Percentiles rank a stretch among this genome's conserved stretches.
phyloP scores from a whole-genome alignment of 1,140 invertebrate genomes.

The Lasioglossum baleicum region DNA sequence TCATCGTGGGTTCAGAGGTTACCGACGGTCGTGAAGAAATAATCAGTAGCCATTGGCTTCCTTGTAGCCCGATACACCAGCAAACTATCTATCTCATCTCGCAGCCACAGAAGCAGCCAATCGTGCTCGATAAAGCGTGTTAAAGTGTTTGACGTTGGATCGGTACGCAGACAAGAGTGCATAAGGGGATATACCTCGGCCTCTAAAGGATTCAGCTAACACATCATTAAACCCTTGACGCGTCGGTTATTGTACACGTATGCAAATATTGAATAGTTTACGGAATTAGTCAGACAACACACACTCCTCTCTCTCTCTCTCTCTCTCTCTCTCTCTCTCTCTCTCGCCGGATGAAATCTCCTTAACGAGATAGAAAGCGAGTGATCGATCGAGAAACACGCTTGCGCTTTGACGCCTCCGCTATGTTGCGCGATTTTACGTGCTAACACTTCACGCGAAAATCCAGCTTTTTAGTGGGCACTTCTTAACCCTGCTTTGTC shows the following conservation, averaged over 20 bases:
- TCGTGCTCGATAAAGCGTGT: constrained; percentile 36
- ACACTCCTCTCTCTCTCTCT: no score
- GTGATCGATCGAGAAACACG: neutral
- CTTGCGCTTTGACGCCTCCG: neutral
- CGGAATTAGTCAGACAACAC: neutral
- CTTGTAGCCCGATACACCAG: constrained; percentile 49
- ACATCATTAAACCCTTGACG: neutral
- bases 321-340: neutral
- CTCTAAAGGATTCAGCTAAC: constrained; percentile 3
- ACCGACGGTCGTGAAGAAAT: constrained; percentile 54
- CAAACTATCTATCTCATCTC: constrained; percentile 48
- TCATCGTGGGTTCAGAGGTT: constrained; percentile 51
- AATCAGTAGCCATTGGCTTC: constrained; percentile 66
- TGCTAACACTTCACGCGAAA: no score
- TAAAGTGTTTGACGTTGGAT: constrained; percentile 3
- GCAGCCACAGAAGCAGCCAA: constrained; percentile 12
- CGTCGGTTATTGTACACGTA: neutral
- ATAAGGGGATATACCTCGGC: neutral
- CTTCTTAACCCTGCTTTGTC: no score
- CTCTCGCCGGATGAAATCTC: neutral
- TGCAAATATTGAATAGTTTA: constrained; percentile 3
- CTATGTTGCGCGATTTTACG: no score
- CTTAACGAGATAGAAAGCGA: neutral
- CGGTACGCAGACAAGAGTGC: neutral
- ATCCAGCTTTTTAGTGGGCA: no score